Evolutionary conservation across 2,113 vertebrate genomes (phyloP), one percentile per base, ranked within the genome.

Genomic region (Cottus gobio): DNA sequence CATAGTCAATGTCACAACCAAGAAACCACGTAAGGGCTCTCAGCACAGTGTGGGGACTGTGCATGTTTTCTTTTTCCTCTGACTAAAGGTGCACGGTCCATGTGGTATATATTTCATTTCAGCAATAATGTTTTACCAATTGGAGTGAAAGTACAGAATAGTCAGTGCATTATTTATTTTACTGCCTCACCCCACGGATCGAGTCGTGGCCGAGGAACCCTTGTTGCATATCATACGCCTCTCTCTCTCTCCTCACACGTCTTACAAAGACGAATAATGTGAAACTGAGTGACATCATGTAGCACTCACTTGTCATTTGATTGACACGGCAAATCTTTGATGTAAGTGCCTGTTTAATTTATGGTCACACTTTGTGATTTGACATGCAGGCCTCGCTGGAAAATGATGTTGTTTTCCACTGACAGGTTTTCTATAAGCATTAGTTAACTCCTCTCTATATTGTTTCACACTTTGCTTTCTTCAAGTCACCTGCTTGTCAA

Each of bases 1-100:
- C 1, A 80, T 92, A 0, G 96, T 97, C 90, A 97, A 98, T 8
- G 96, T 97, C 91, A 98, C 97, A 12, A 99, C 98, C 87, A 97
- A 95, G 76, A 98, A 98, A 86, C 97, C 97, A 16, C 98, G 98
- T 99, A 93, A 96, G 97, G 46, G 56, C 44, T 70, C 10, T 67
- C 26, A 67, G 15, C 44, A 68, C 54, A 36, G 50, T 65, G 50
- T 62, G 48, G 42, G n/a, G 13, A 74, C 24, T 57, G 28, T 74
- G 66, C 44, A 26, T 69, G 15, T 1, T 75, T 16, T n/a, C n/a
- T 46, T 56, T 22, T 31, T 1, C 42, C 10, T 79, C 9, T 63
- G 54, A 7, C 26, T 79, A 8, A 54, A 34, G 18, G 11, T 50
- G n/a, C 61, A 65, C 3, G 8, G 42, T 34, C 28, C 39, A 8